Percentiles rank a stretch among this genome's conserved stretches.
These are phyloP conservation scores for Tricholauxania praeusta DNA, from an alignment of 2,888 invertebrate species.

Conservation along the genomic window DNA sequence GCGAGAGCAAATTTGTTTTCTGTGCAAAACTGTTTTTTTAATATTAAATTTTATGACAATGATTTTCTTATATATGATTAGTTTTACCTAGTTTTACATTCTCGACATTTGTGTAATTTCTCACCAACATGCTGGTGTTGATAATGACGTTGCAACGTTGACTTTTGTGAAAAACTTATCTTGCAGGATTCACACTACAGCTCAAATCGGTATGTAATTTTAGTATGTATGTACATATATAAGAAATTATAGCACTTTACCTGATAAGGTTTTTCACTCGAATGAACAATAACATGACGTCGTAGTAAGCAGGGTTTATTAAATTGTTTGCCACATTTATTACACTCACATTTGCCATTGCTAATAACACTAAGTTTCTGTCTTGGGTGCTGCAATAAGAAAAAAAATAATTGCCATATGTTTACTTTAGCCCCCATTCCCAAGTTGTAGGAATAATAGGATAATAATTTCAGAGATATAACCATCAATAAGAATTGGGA, in stretches of 20 bases:
- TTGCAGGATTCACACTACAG: constrained; percentile 48
- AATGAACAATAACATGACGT: constrained; percentile 54
- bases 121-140: constrained; percentile 47
- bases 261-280: constrained; percentile 48
- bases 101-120: constrained; percentile 48
- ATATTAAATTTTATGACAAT: neutral
- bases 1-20: constrained; percentile 45
- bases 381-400: neutral
- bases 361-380: constrained; percentile 1
- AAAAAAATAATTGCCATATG: too few relatives aligned
- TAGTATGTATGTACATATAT: too few relatives aligned
- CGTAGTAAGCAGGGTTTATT: constrained; percentile 49
- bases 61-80: neutral
- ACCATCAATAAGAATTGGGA: too few relatives aligned
- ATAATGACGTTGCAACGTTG: constrained; percentile 53
- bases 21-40: constrained; percentile 44
- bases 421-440: too few relatives aligned
- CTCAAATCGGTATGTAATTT: constrained; percentile 75
- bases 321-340: constrained; percentile 51
- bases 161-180: constrained; percentile 51
- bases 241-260: constrained; percentile 40
- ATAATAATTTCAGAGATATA: too few relatives aligned
- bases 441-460: too few relatives aligned
- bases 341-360: constrained; percentile 32
- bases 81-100: constrained; percentile 50